A percentile compares a stretch with the other conserved stretches of the same genome.
These are phyloP conservation scores for Orbicella faveolata DNA, from an alignment of 64 coral and sea anemone species.

Conservation along the genomic window DNA sequence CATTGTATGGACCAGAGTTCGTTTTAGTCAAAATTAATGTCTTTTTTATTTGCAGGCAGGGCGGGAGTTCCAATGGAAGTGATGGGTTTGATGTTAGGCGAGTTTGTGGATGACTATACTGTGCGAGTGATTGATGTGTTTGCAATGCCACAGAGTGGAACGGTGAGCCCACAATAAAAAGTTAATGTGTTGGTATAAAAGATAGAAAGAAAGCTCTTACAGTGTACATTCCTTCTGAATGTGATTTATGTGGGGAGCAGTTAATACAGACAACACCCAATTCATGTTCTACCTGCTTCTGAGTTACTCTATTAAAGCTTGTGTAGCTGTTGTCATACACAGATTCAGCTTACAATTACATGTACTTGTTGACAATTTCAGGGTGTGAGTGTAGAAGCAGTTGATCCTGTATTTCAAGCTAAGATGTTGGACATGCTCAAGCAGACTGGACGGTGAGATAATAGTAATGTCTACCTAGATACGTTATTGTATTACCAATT, in stretches of 20 bases:
- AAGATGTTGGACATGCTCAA: conserved; percentile 99
- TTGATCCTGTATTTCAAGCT: conserved; percentile 97
- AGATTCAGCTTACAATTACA: no score
- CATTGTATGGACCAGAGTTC: no score
- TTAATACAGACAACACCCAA: no score
- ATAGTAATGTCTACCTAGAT: no score
- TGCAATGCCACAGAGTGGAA: conserved; percentile 99
- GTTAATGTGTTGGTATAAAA: neutral
- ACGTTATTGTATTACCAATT: no score
- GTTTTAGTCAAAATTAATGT: neutral
- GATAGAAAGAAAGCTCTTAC: no score
- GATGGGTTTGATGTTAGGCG: conserved; percentile 97
- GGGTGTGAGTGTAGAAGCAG: conserved; percentile 98
- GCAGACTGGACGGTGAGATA: conserved; percentile 84
- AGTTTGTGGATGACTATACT: conserved; percentile 99
- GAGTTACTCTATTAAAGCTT: no score
- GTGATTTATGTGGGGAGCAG: no score
- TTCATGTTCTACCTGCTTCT: no score
- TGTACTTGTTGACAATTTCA: neutral
- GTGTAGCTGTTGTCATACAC: no score
- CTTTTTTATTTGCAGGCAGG: conserved; percentile 57
- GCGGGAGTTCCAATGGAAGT: conserved; percentile 99
- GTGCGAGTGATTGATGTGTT: conserved; percentile 98
- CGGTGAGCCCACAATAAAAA: conserved; percentile 58
- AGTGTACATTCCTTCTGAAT: no score